Conservation (phyloP, 2,113 vertebrate species). For the Nothocercus nigrocapillus region DNA sequence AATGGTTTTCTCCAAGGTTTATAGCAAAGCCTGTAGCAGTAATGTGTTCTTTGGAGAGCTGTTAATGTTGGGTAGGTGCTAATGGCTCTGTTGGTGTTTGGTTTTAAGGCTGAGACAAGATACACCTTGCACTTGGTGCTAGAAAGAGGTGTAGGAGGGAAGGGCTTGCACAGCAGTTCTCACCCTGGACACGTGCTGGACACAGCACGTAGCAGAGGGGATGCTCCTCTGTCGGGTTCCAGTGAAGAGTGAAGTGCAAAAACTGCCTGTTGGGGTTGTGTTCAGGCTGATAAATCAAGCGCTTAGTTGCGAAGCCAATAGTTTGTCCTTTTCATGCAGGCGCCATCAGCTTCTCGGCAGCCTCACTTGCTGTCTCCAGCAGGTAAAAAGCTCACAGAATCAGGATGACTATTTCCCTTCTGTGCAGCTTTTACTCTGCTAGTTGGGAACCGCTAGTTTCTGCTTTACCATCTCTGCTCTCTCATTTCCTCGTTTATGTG, state of each 20-base stretch:
- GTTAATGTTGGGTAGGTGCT: no score
- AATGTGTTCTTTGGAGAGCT: background rate
- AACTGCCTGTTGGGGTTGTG: background rate
- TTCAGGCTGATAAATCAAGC: background rate
- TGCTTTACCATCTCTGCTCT: background rate
- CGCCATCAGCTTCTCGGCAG: background rate
- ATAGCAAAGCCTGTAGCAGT: background rate
- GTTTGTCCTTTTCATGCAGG: background rate
- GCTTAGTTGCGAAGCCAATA: background rate
- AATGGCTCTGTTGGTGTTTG: background rate
- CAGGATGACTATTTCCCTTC: background rate
- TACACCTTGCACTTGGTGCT: background rate
- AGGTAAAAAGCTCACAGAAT: background rate
- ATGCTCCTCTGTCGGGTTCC: background rate
- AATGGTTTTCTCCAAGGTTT: background rate
- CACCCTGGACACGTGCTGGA: background rate
- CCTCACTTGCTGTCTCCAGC: background rate
- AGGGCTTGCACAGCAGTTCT: background rate
- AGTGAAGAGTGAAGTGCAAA: background rate
- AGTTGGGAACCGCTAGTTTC: background rate
- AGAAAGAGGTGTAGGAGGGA: background rate
- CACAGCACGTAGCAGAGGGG: background rate
- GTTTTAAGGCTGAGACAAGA: background rate
- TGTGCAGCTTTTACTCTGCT: background rate
- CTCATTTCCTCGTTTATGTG: background rate